These are phyloP conservation scores for Chionodraco myersi DNA, from an alignment of 2,113 vertebrate species.

Conservation along the genomic window DNA sequence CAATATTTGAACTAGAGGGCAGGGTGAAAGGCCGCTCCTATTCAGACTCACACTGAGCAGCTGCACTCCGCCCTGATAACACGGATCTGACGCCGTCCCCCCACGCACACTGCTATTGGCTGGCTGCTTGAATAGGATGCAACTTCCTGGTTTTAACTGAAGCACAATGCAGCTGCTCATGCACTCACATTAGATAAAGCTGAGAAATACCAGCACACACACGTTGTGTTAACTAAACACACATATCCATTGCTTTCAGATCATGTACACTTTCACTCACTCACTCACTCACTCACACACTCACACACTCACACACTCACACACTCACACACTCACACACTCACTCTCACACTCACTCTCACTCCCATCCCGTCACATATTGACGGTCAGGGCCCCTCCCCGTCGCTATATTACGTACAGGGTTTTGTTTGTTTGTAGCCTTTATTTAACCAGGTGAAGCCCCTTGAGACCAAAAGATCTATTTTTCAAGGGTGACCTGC, in stretches of 20 bases:
- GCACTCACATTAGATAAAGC: conserved; percentile 14
- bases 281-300: too few species aligned
- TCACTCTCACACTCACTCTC: too few species aligned
- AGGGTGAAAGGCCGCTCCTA: conserved; percentile 65
- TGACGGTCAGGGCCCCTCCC: too few species aligned
- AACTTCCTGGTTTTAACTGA: conserved; percentile 20
- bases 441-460: too few species aligned
- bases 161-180: not conserved
- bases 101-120: not conserved
- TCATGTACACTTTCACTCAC: not conserved
- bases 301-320: too few species aligned
- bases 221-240: not conserved
- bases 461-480: too few species aligned
- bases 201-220: conserved; percentile 13
- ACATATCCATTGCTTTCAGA: not conserved
- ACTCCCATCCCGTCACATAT: too few species aligned
- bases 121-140: conserved; percentile 35
- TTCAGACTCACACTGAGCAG: conserved; percentile 58
- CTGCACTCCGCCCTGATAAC: conserved; percentile 74
- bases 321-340: too few species aligned
- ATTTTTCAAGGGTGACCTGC: too few species aligned
- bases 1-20: conserved; percentile 82
- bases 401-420: too few species aligned
- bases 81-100: conserved; percentile 68
- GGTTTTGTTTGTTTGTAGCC: too few species aligned